Evolutionary conservation across 2,113 vertebrate genomes (phyloP), one percentile per base, ranked within the genome.

Genomic region (mouse (Mus musculus)): DNA sequence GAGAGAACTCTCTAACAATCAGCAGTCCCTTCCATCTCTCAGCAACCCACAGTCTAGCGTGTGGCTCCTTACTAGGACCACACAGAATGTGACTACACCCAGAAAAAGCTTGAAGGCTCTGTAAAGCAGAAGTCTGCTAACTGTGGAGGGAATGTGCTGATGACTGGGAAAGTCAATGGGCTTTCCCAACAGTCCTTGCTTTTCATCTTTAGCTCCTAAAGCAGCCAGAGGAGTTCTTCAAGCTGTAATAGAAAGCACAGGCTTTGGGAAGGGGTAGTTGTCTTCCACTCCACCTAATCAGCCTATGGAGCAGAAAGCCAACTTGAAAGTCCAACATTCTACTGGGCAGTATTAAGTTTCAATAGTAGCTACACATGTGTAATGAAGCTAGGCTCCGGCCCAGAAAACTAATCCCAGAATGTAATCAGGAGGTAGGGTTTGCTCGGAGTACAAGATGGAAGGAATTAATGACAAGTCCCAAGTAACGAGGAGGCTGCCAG

Each of bases 401-500:
- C 95, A 96, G 91, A 61, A 95, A 96, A 94, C 4, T 39, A 94
- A 81, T 97, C 88, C 96, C 85, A 92, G 86, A 97, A 96, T 94
- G 36, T 96, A 96, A 96, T 97, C 90, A 94, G 93, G 95, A 97
- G 77, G 95, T 84, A 94, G 90, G 49, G 82, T 94, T 96, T 95
- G 86, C 86, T 87, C 59, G 28, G 88, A 92, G 77, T 65, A 89
- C 78, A 97, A 89, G 76, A 95, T 97, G 94, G 95, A 96, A 97
- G 91, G 59, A 97, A 97, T 96, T 97, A 96, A 96, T 96, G 90
- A 94, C 88, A 95, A 88, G n/a, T 96, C 86, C 91, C 28, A 36
- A 91, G 92, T 65, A 69, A 93, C 75, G 19, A 1, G 42, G 49
- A 33, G 30, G 61, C 49, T 97, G 88, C 90, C 95, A 95, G 63